phyloP scores from a whole-genome alignment of 2,797 vertebrate genomes.

The Melanotaenia pygmaea region DNA sequence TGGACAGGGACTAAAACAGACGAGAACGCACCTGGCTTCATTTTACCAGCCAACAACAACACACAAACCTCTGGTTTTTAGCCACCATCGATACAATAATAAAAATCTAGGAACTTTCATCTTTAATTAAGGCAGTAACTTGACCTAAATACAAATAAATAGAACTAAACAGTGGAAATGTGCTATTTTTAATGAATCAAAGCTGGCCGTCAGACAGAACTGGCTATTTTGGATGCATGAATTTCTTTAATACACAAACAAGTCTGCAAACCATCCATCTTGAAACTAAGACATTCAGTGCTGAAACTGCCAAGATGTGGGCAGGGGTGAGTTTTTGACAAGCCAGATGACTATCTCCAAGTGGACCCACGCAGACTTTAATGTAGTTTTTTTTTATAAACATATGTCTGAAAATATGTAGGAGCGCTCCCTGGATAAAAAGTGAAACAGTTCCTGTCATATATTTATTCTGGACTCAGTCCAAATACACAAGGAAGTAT shows the following conservation, averaged over 20 bases:
- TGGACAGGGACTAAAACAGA: conserved; percentile 31
- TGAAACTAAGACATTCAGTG: conserved; percentile 40
- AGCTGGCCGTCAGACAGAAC: conserved; percentile 28
- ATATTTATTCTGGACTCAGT: conserved; percentile 71
- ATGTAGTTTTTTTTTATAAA: conserved; percentile 54
- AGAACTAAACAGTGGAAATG: conserved; percentile 29
- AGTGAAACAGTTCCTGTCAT: conserved; percentile 70
- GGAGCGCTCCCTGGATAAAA: conserved; percentile 58
- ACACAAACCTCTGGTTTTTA: conserved; percentile 33
- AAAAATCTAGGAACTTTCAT: conserved; percentile 30
- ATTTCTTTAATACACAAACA: conserved; percentile 58
- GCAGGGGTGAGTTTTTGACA: conserved; percentile 32
- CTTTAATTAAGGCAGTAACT: conserved; percentile 30
- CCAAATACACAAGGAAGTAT: conserved; percentile 70
- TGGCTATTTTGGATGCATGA: conserved; percentile 51
- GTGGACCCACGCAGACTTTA: conserved; percentile 50
- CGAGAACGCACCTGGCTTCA: conserved; percentile 57
- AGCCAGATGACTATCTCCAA: conserved; percentile 55
- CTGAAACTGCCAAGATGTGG: conserved; percentile 42
- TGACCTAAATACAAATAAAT: conserved; percentile 43
- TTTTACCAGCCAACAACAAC: conserved; percentile 43
- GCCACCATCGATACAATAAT: conserved; percentile 27
- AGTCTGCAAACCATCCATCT: conserved; percentile 61
- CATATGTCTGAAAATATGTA: conserved; percentile 57
- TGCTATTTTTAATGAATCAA: conserved; percentile 45